Evolutionary conservation across 2,888 invertebrate genomes (phyloP), one percentile per base, ranked within the genome.

Genomic region (Lordiphosa andalusiaca): DNA sequence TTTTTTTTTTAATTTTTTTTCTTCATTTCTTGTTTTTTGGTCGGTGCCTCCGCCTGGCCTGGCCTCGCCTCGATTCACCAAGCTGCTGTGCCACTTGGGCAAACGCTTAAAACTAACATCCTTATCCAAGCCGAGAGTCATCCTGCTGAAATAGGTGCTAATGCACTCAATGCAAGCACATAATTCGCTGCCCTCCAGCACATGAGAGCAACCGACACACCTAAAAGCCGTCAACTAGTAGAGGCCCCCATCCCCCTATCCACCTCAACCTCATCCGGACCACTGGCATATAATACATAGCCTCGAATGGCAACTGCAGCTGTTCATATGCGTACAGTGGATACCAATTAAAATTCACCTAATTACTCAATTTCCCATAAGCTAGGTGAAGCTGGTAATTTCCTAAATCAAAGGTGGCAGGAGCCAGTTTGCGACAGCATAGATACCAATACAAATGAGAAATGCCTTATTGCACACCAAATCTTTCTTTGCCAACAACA

Each of bases 111-210:
- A 66, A 61, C 84, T 66, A 84, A 84, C 84, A 84, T 73, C 77
- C 84, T 76, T 41, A 51, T 50, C 47, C 19, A 37, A 47, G 46
- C 16, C 47, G 33, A 44, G 44, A 44, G 33, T 53, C 59, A 65
- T 60, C 59, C 64, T 47, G 25, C 53, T 44, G 59, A 39, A 49
- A 57, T 63, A 73, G 84, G 77, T 84, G 83, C 85, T 78, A 78
- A 78, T 78, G 77, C 84, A 84, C 77, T 77, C 77, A 71, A 59
- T 67, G 71, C 78, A 84, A 78, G 77, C 77, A 78, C 84, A 82
- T 78, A 78, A 78, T 78, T 78, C 71, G 77, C 78, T 82, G 73
- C 74, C 84, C 82, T 68, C 68, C 58, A 84, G 65, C 63, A 66
- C 57, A 65, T 44, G 59, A 66, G 59, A 51, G 66, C 66, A 55